phyloP scores from a whole-genome alignment of 30 jellyfish, hydroid and myxozoan species.

The Cassiopea andromeda region DNA sequence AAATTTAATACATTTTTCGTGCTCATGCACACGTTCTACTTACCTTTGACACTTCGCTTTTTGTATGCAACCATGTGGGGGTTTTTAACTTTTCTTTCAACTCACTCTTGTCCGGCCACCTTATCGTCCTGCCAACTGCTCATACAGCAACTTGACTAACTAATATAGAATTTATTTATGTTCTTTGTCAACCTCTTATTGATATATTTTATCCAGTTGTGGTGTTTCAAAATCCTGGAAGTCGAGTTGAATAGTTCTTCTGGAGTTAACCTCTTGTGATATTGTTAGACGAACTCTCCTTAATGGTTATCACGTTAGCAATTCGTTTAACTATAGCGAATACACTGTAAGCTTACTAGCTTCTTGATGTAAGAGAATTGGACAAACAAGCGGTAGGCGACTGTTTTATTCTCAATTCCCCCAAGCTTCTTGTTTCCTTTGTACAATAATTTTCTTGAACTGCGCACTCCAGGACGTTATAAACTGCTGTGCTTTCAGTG shows the following conservation, averaged over 20 bases:
- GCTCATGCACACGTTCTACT: not conserved
- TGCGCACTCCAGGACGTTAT: too few species aligned
- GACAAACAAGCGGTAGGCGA: not conserved
- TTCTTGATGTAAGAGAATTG: not conserved
- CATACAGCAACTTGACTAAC: not conserved
- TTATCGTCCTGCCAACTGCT: not conserved
- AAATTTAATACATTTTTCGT: not conserved
- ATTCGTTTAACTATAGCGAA: not conserved
- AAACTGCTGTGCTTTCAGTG: too few species aligned
- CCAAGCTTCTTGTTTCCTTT: too few species aligned
- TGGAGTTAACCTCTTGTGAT: too few species aligned
- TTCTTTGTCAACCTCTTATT: too few species aligned
- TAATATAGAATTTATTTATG: too few species aligned
- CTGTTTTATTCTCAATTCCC: not conserved
- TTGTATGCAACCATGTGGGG: slow-evolving; percentile 7
- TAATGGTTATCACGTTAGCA: not conserved
- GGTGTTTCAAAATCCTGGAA: too few species aligned
- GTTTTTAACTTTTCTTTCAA: not conserved
- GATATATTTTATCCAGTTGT: too few species aligned
- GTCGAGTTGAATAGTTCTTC: too few species aligned
- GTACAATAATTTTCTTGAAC: too few species aligned
- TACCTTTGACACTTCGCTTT: not conserved
- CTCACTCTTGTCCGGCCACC: not conserved
- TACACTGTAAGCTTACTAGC: not conserved
- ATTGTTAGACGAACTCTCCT: too few species aligned